These are phyloP conservation scores for Heliconius hortense DNA, from an alignment of 2,888 invertebrate genomes.

Conservation along the genomic window DNA sequence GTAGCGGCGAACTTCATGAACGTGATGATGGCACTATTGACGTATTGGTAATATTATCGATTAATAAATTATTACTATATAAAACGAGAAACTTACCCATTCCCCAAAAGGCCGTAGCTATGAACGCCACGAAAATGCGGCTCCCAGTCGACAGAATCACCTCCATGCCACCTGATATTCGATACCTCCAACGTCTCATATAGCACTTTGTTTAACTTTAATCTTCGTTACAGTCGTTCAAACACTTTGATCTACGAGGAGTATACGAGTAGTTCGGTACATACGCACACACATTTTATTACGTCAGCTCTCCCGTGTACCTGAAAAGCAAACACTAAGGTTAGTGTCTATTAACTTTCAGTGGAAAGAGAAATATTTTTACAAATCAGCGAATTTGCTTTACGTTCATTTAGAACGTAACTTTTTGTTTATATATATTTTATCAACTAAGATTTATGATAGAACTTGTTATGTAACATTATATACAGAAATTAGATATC, in stretches of 20 bases:
- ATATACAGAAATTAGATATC: neutral
- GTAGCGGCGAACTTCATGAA: neutral
- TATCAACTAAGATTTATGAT: neutral
- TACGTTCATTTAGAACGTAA: no score
- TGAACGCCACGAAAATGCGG: constrained; percentile 76
- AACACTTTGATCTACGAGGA: constrained; percentile 37
- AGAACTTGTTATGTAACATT: neutral
- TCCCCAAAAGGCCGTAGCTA: constrained; percentile 74
- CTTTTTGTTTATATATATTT: neutral
- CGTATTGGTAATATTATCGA: neutral
- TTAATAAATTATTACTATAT: neutral
- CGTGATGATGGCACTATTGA: neutral
- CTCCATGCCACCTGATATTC: constrained; percentile 69
- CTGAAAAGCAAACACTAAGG: constrained; percentile 52
- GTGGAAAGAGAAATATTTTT: constrained; percentile 10
- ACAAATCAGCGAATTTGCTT: neutral
- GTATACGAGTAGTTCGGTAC: constrained; percentile 58
- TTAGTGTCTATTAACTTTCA: constrained; percentile 33
- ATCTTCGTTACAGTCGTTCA: constrained; percentile 44
- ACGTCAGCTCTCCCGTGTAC: constrained; percentile 49
- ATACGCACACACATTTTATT: constrained; percentile 60
- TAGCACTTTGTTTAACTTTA: constrained; percentile 47
- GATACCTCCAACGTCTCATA: constrained; percentile 47
- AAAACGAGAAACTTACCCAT: constrained; percentile 65
- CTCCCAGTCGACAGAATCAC: constrained; percentile 64